Evolutionary conservation across 2,888 invertebrate genomes (phyloP).

Genomic region (Perizoma flavofasciatum): DNA sequence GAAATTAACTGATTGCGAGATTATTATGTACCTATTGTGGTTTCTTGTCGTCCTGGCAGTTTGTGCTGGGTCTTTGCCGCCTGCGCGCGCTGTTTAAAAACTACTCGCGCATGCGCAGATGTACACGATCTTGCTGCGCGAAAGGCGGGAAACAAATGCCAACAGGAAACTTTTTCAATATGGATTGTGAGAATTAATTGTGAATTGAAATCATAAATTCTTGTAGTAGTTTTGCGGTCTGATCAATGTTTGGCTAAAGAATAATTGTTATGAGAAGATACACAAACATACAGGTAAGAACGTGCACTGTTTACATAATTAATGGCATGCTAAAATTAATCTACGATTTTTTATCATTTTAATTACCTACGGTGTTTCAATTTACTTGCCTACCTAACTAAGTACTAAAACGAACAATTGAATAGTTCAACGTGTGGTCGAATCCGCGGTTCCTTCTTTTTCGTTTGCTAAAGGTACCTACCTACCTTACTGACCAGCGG

Average conservation of each 20-base stretch:
- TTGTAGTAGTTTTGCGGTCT: conserved; percentile 4
- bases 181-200: conserved; percentile 1
- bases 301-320: conserved; percentile 5
- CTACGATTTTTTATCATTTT: too few species aligned
- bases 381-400: too few species aligned
- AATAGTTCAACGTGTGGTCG: too few species aligned
- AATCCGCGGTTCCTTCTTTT: too few species aligned
- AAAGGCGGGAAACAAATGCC: conserved; percentile 48
- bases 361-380: too few species aligned
- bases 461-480: too few species aligned
- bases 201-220: neutral
- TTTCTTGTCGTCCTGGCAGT: conserved; percentile 55
- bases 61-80: conserved; percentile 56
- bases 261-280: conserved; percentile 8
- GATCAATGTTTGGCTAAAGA: neutral
- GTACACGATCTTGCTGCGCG: conserved; percentile 16
- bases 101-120: conserved; percentile 55
- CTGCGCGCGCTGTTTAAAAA: conserved; percentile 63
- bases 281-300: conserved; percentile 8
- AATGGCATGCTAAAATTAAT: neutral
- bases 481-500: too few species aligned
- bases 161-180: conserved; percentile 3
- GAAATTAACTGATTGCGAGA: conserved; percentile 56
- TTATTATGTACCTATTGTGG: conserved; percentile 40
- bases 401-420: too few species aligned